Evolutionary conservation across 2,797 vertebrate genomes (phyloP).

Genomic region (Cossypha dichroa): DNA sequence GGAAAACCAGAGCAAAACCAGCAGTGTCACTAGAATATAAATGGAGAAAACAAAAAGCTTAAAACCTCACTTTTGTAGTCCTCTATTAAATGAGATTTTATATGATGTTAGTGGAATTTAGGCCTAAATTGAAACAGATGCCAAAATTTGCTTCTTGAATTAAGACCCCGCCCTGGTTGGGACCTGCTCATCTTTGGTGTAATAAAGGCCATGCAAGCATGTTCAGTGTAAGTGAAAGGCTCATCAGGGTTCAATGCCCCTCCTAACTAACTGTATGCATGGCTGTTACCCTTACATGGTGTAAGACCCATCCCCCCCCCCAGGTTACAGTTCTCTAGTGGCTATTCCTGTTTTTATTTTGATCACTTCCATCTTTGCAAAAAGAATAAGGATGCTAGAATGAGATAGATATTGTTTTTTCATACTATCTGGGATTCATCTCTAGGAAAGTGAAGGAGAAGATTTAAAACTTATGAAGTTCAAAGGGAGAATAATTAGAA

Average conservation of each 20-base stretch:
- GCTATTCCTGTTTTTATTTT: background rate
- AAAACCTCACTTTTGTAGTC: background rate
- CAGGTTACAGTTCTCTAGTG: background rate
- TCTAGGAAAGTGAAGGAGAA: background rate
- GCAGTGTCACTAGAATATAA: background rate
- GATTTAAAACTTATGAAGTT: background rate
- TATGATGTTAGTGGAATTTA: background rate
- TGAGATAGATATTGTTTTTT: background rate
- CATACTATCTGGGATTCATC: background rate
- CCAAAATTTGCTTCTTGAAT: background rate
- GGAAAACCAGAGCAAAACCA: background rate
- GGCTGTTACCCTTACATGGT: background rate
- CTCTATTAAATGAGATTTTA: background rate
- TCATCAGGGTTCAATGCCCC: background rate
- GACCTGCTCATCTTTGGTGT: background rate
- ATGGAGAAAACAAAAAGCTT: background rate
- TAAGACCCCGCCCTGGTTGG: background rate
- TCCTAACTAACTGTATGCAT: background rate
- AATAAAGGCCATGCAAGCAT: background rate
- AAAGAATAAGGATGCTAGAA: background rate
- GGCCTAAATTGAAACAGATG: background rate
- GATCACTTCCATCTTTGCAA: background rate
- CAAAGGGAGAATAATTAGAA: background rate
- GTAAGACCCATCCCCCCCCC: background rate
- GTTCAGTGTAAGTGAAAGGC: background rate